Base-by-base conservation (phyloP, 2,797 vertebrate species). In the Paedocypris micromegethes region DNA sequence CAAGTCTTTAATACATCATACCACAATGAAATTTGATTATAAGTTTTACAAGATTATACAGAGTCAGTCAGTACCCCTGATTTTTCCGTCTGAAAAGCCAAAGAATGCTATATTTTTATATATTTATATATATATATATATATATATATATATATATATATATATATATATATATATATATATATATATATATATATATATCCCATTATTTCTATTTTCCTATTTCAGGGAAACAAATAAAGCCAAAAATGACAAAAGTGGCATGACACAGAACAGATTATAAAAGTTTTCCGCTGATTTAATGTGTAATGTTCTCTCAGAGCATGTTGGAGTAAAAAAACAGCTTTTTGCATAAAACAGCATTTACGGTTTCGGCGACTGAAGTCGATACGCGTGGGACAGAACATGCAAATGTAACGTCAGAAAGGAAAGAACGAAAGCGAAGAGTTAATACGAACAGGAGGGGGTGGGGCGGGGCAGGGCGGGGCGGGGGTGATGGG, bases 211-310 rank as follows among this genome's bases (percentile, higher is more conserved):
- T 91, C 58, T 87, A 87, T 88, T 88, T 91, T 90, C 90, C 92
- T 86, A 90, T 90, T 89, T 88, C 88, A 89, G 89, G 91, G 90
- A 90, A 93, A 91, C 90, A 90, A 95, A 92, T 93, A 86, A 88
- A 89, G 91, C 79, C 78, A 86, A 91, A 93, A 93, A 90, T 94
- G 92, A 90, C 87, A 92, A 91, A 88, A 90, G 88, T 89, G 90
- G 85, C 89, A 88, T 89, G 91, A 92, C 86, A 58, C 55, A 76
- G 81, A 89, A 83, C 44, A 23, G 71, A 83, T 23, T 89, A 89
- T 23, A 70, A 58, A 81, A 75, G 64, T 77, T 75, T 84, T 85
- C 86, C 86, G 83, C 86, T 80, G 85, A 82, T 87, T 87, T 85
- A 79, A 23, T 23, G 23, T 23, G 23, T 23, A 23, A 88, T 88